Conservation (phyloP, 2,113 vertebrate species). For the Perca schrenkii region DNA sequence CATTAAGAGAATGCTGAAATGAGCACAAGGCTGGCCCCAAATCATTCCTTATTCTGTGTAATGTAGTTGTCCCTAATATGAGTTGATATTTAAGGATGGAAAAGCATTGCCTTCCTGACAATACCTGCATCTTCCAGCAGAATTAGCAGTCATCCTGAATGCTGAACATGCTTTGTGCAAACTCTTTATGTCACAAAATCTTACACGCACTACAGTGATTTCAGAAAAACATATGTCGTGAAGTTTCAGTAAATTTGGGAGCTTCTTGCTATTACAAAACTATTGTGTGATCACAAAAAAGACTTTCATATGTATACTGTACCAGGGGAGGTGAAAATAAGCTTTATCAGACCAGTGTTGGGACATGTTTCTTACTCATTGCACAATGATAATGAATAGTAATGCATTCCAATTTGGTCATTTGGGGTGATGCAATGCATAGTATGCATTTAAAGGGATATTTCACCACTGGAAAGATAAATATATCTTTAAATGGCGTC, state of each 20-base stretch:
- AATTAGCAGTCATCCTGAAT: not conserved
- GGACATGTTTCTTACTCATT: not conserved
- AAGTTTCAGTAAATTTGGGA: not conserved
- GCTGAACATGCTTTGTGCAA: not conserved
- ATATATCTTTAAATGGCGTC: too few species aligned
- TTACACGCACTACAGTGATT: not conserved
- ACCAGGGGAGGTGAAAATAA: not conserved
- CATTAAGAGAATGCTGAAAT: conserved; percentile 2
- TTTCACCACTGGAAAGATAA: too few species aligned
- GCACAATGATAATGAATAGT: not conserved
- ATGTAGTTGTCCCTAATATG: not conserved
- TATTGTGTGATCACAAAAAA: not conserved
- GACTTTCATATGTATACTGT: too few species aligned
- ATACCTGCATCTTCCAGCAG: not conserved
- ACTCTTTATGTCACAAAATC: not conserved
- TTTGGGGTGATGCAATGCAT: not conserved
- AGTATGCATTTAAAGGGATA: not conserved
- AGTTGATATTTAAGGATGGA: conserved; percentile 13
- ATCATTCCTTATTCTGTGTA: not conserved
- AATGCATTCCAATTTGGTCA: not conserved
- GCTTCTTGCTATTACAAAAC: not conserved
- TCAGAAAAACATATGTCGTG: not conserved
- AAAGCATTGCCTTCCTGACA: not conserved
- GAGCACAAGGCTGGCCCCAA: not conserved
- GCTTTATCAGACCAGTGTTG: not conserved